phyloP scores from a whole-genome alignment of 2,888 invertebrate genomes.

The Ornithoptera alexandrae region DNA sequence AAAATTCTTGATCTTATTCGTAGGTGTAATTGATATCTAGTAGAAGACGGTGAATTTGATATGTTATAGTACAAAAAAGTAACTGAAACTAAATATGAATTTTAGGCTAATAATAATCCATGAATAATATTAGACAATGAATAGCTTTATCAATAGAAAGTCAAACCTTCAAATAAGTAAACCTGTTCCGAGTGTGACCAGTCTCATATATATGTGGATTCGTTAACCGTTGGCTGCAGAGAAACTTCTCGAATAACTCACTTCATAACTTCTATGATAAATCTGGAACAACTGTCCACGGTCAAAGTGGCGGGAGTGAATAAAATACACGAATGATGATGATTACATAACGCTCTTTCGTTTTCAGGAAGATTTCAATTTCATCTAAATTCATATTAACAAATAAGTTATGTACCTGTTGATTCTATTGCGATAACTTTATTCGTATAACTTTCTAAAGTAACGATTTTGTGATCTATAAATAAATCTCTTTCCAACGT shows the following conservation, averaged over 20 bases:
- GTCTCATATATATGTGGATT: slow-evolving; percentile 39
- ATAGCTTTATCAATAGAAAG: slow-evolving; percentile 62
- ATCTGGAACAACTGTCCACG: slow-evolving; percentile 59
- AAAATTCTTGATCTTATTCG: too few species aligned
- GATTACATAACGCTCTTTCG: slow-evolving; percentile 27
- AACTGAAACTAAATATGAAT: too few species aligned
- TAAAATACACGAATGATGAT: slow-evolving; percentile 31
- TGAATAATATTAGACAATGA: slow-evolving; percentile 49
- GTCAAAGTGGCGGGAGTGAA: slow-evolving; percentile 51
- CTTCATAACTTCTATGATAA: slow-evolving; percentile 45
- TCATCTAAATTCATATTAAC: neutral
- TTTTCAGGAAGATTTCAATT: neutral
- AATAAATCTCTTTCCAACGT: neutral
- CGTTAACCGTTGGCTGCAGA: slow-evolving; percentile 39
- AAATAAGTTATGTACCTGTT: neutral
- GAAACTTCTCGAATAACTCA: slow-evolving; percentile 49
- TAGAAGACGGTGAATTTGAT: too few species aligned
- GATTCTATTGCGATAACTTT: neutral
- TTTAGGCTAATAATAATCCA: too few species aligned
- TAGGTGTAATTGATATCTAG: too few species aligned
- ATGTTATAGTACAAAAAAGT: too few species aligned
- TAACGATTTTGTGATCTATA: neutral
- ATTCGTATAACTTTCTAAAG: neutral
- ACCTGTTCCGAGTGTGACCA: slow-evolving; percentile 53
- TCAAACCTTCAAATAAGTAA: slow-evolving; percentile 50